Evolutionary conservation across 2,113 vertebrate genomes (phyloP).

Genomic region (Anas platyrhynchos): DNA sequence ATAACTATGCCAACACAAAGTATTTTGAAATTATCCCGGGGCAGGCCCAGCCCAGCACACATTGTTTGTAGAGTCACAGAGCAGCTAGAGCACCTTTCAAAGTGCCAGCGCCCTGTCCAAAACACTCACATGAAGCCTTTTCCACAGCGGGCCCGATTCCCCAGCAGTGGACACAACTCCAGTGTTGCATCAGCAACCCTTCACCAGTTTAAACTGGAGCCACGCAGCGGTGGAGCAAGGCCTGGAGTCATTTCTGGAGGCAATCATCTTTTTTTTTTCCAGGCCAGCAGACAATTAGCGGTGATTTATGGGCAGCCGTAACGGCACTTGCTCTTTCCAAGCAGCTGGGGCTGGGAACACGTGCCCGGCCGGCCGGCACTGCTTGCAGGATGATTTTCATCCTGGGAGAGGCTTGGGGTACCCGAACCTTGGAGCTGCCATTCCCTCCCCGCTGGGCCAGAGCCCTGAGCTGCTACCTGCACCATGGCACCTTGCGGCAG

Average conservation of each 20-base stretch:
- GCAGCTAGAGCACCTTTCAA: background rate
- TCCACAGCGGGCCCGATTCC: accelerated
- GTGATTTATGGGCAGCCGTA: accelerated
- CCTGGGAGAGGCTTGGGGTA: too few species aligned
- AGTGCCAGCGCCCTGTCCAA: background rate
- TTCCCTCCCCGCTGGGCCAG: too few species aligned
- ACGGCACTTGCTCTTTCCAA: background rate
- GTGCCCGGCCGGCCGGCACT: too few species aligned
- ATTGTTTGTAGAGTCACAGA: accelerated
- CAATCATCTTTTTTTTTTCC: background rate
- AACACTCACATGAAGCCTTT: background rate
- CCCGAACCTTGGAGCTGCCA: background rate
- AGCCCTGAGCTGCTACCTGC: background rate
- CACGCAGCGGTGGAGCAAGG: background rate
- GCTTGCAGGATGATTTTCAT: too few species aligned
- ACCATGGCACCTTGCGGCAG: accelerated
- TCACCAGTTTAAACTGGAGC: background rate
- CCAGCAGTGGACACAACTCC: background rate
- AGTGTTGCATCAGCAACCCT: background rate
- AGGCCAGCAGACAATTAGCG: background rate
- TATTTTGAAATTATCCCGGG: accelerated
- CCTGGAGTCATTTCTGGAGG: background rate
- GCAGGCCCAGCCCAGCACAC: accelerated
- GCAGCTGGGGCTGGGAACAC: too few species aligned
- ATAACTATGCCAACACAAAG: background rate